Base-by-base conservation (phyloP, 1,140 invertebrate genomes). In the Rhagoletis zephyria region DNA sequence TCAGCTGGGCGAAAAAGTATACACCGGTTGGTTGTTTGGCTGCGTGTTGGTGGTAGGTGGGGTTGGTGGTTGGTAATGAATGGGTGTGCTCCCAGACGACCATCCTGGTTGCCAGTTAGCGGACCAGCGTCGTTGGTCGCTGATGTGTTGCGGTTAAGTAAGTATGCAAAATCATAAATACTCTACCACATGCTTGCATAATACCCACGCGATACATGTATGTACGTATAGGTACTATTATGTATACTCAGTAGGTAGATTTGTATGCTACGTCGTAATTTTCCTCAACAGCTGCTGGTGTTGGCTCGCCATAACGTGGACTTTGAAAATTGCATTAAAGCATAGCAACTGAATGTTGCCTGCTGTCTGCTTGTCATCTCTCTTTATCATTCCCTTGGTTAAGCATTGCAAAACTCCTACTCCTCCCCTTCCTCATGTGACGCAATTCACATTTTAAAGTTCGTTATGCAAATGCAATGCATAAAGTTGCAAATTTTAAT, bases 401-500 rank as follows among this genome's bases (percentile, higher is more conserved):
- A 30, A 30, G 30, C 30, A 30, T 30, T 0, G 30, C 30, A 30
- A 30, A 30, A 30, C 30, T 56, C 1, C 5, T 7, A 56, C 10
- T 1, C 16, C 40, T 74, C 67, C 3, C 6, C 67, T n/a, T 12
- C 14, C 42, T 48, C 4, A 12, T 45, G 0, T 5, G 14, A 2
- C 10, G 4, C 16, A 30, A 30, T 30, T 30, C 30, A 30, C 30
- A 30, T 30, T n/a, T 14, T 74, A 42, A 74, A 12, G 42, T 42
- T 74, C 67, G 45, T 74, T 74, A 74, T 48, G 67, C 42, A 74
- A 74, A 74, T 74, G 14, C 45, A 10, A 74, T 74, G 40, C 67
- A 48, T 48, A 74, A 70, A 74, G 42, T 74, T 74, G 67, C 67
- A 16, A 74, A 74, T 74, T 74, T 74, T 74, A 48, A 74, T 45